Conservation (phyloP, 2,797 vertebrate genomes). For the Anguilla pacifica region DNA sequence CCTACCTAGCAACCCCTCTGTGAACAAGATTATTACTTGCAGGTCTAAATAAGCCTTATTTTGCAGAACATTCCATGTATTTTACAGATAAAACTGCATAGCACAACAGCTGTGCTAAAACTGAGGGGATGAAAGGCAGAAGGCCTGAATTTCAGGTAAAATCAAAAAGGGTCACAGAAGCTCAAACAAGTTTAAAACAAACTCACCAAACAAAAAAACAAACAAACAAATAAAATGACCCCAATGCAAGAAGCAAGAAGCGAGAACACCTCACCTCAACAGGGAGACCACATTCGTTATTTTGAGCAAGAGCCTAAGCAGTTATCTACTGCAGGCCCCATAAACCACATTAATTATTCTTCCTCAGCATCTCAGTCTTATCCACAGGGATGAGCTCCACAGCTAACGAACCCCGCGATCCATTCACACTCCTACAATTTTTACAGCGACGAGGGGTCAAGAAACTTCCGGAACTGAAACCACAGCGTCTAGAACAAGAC, state of each 20-base stretch:
- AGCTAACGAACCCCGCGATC: not conserved
- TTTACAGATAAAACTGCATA: conserved; percentile 55
- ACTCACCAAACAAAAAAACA: not conserved
- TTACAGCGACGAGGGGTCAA: not conserved
- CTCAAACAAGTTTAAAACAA: not conserved
- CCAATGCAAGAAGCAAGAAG: not conserved
- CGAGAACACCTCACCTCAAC: not conserved
- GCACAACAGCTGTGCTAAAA: not conserved
- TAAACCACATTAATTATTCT: not conserved
- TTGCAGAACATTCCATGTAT: conserved; percentile 68
- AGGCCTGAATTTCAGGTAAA: not conserved
- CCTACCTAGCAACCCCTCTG: no score
- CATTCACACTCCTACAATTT: not conserved
- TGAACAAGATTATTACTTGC: not conserved
- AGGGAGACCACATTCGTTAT: not conserved
- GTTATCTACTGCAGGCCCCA: not conserved
- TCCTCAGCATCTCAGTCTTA: not conserved
- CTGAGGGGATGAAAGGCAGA: not conserved
- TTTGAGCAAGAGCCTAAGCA: not conserved
- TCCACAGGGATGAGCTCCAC: not conserved
- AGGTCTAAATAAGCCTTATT: conserved; percentile 64
- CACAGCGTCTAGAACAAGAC: not conserved
- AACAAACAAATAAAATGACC: not conserved
- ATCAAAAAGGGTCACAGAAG: not conserved
- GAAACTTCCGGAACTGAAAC: not conserved